Evolutionary conservation across 1,140 invertebrate genomes (phyloP).

Genomic region (Mercenaria mercenaria): DNA sequence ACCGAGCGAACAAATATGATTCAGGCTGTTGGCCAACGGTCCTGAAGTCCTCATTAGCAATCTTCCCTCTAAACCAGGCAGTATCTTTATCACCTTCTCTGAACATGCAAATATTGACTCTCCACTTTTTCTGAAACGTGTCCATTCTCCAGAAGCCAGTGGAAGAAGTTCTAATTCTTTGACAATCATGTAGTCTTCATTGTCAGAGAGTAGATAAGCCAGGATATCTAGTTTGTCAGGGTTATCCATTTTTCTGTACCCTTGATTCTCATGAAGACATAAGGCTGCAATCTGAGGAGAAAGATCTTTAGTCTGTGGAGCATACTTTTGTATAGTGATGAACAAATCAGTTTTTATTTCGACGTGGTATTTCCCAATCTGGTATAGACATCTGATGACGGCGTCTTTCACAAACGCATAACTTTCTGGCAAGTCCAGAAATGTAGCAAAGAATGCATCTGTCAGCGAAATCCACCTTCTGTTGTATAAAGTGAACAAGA

Average conservation of each 20-base stretch:
- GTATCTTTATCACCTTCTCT: neutral
- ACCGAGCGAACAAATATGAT: neutral
- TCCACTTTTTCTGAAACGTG: neutral
- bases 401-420: neutral
- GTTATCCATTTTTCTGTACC: conserved; percentile 4
- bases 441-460: conserved; percentile 50
- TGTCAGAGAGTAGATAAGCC: neutral
- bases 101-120: neutral
- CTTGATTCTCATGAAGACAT: neutral
- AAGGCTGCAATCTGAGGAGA: neutral
- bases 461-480: conserved; percentile 5
- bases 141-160: conserved; percentile 41
- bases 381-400: neutral
- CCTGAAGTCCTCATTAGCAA: neutral
- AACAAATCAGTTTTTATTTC: neutral
- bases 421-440: neutral
- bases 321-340: conserved; percentile 9
- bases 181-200: neutral
- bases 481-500: neutral
- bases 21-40: neutral
- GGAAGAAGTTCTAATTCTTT: conserved; percentile 25
- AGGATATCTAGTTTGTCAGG: neutral
- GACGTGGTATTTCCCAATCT: neutral
- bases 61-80: neutral
- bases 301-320: neutral